Evolutionary conservation across 2,113 vertebrate species (phyloP).

Genomic region (Anarhynchus alexandrinus): DNA sequence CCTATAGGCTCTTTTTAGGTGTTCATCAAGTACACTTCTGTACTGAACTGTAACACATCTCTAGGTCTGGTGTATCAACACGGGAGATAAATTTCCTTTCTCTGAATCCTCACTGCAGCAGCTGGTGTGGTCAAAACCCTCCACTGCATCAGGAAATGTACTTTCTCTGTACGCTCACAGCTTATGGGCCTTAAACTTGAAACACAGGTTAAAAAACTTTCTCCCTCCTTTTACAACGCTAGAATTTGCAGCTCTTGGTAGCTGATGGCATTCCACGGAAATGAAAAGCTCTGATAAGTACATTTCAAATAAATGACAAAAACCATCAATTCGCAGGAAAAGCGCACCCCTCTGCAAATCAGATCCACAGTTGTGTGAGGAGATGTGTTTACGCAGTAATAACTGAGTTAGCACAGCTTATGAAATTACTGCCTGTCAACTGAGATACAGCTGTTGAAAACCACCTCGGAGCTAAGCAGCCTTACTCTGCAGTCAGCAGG

Average conservation of each 20-base stretch:
- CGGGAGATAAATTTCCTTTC: background rate
- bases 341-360: background rate
- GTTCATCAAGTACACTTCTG: background rate
- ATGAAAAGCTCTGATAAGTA: background rate
- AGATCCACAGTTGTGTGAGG: background rate
- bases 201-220: background rate
- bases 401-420: background rate
- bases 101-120: background rate
- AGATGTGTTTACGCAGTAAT: background rate
- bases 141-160: accelerated
- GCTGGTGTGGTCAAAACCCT: accelerated
- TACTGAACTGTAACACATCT: background rate
- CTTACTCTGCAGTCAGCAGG: background rate
- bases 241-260: background rate
- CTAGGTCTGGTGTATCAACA: background rate
- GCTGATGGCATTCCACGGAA: background rate
- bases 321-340: background rate
- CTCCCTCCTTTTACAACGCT: background rate
- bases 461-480: background rate
- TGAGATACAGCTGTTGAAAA: background rate
- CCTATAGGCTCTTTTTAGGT: background rate
- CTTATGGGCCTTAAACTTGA: background rate
- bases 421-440: background rate
- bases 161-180: background rate
- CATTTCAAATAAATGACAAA: background rate